A percentile compares a stretch with the other conserved stretches of the same genome.
Conservation (phyloP, 1,140 invertebrate species). For the Cyclargus thomasi region DNA sequence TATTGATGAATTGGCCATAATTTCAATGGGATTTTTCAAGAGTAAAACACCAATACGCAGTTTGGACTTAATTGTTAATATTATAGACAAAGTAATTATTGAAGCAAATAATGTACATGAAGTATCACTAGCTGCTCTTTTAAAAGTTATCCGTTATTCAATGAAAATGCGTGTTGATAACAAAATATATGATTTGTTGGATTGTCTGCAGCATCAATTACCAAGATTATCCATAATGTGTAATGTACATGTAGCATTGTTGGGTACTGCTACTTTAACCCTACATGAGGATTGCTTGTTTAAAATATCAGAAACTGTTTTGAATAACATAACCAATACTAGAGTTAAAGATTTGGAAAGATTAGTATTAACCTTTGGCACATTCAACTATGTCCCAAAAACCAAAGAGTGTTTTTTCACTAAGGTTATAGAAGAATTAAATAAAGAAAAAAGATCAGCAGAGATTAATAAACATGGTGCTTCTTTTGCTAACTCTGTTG, state of each 20-base stretch:
- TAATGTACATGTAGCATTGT: conserved; percentile 75
- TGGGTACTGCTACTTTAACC: conserved; percentile 63
- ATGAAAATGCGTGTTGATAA: conserved; percentile 38
- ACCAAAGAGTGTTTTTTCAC: conserved; percentile 67
- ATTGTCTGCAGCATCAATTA: conserved; percentile 60
- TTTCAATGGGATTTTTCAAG: conserved; percentile 79
- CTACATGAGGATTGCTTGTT: conserved; percentile 59
- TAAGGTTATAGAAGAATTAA: conserved; percentile 71
- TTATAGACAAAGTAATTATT: conserved; percentile 63
- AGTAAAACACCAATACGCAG: conserved; percentile 74
- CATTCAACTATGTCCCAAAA: conserved; percentile 72
- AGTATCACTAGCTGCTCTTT: conserved; percentile 71
- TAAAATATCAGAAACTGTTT: conserved; percentile 49
- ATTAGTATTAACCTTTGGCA: conserved; percentile 71
- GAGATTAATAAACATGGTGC: conserved; percentile 71
- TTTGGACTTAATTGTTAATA: conserved; percentile 54
- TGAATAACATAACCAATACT: conserved; percentile 40
- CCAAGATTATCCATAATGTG: conserved; percentile 65
- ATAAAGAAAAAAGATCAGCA: conserved; percentile 46
- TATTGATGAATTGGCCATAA: conserved; percentile 76
- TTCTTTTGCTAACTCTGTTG: conserved; percentile 64
- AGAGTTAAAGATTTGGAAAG: conserved; percentile 81
- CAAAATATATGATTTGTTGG: conserved; percentile 53
- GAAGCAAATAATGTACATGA: conserved; percentile 67
- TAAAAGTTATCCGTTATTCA: conserved; percentile 76